phyloP scores from a whole-genome alignment of 2,113 vertebrate genomes.

The Cranoglanis bouderius region DNA sequence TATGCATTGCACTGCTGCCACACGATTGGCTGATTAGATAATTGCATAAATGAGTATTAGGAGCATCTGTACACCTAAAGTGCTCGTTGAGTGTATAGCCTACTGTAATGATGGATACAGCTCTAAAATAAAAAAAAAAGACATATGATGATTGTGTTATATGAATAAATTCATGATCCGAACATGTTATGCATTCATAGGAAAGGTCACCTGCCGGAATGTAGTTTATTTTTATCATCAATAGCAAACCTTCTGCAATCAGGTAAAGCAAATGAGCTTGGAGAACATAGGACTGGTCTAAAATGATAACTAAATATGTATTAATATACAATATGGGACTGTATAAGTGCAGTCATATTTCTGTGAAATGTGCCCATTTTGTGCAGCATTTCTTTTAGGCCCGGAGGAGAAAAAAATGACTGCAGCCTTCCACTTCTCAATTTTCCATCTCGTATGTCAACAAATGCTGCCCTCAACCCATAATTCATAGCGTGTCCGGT shows the following conservation, averaged over 20 bases:
- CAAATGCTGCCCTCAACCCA: not conserved
- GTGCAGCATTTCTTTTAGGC: not conserved
- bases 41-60: not conserved
- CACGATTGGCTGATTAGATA: not conserved
- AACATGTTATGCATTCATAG: no score
- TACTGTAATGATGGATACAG: not conserved
- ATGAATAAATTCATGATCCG: no score
- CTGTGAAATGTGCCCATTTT: not conserved
- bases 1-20: not conserved
- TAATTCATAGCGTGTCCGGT: not conserved
- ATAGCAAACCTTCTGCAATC: no score
- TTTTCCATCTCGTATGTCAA: not conserved
- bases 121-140: not conserved
- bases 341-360: not conserved
- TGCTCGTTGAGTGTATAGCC: not conserved
- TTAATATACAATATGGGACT: no score
- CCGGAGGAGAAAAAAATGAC: not conserved
- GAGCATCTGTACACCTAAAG: not conserved
- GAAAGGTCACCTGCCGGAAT: no score
- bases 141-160: no score
- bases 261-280: no score
- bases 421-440: not conserved
- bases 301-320: no score
- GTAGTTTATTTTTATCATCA: no score
- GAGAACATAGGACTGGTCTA: no score